A percentile compares a stretch with the other conserved stretches of the same genome.
phyloP scores from a whole-genome alignment of 2,888 invertebrate genomes.

The Idaea straminata region DNA sequence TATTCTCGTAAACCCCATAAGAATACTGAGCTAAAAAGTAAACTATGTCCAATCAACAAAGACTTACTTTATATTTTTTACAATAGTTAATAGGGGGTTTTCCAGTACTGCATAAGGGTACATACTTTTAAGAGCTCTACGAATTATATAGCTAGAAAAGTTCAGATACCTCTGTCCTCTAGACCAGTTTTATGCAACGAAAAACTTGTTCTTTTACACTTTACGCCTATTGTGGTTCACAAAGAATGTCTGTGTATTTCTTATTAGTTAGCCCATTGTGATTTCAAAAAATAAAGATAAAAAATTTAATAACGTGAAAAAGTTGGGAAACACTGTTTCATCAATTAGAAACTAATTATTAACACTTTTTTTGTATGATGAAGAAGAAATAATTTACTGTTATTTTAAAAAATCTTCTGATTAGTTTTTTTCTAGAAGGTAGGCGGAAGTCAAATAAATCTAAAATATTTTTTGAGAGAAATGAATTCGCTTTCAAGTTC shows the following conservation, averaged over 20 bases:
- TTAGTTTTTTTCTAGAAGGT: background rate
- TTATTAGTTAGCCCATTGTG: constrained; percentile 22
- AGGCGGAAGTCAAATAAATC: too few species aligned
- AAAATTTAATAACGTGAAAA: constrained; percentile 8
- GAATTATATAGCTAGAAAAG: too few species aligned
- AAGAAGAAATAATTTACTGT: background rate
- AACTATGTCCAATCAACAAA: too few species aligned
- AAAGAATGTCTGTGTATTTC: constrained; percentile 28
- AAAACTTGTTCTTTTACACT: constrained; percentile 39
- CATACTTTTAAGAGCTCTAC: constrained; percentile 20
- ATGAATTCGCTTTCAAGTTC: too few species aligned
- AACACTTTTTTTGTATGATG: background rate
- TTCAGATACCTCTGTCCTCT: constrained; percentile 38
- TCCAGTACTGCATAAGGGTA: too few species aligned
- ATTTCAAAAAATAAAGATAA: background rate
- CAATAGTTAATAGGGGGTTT: too few species aligned
- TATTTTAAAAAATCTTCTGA: background rate
- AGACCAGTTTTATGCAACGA: constrained; percentile 46
- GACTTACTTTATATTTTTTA: too few species aligned
- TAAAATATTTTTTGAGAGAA: too few species aligned
- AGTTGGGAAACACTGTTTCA: constrained; percentile 36
- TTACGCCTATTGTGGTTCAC: constrained; percentile 39
- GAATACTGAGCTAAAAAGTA: too few species aligned
- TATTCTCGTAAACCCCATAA: too few species aligned
- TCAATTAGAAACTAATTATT: background rate